These are phyloP conservation scores for Pyrrhia umbra DNA, from an alignment of 2,888 invertebrate genomes.

Conservation along the genomic window DNA sequence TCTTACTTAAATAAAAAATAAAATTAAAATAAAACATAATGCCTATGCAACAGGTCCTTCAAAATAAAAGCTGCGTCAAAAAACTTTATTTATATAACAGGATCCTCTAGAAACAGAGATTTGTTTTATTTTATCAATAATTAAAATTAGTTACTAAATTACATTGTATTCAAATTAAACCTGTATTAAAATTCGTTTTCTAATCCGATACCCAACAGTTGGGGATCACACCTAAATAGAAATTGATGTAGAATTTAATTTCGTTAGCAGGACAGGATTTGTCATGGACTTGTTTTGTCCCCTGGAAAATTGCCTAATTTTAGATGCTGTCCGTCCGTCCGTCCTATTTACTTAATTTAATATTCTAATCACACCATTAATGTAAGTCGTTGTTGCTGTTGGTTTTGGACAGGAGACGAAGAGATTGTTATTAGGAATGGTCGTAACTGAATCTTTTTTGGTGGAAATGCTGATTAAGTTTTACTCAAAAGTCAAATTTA, in stretches of 20 bases:
- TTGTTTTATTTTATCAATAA: neutral
- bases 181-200: constrained; percentile 58
- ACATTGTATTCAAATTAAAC: constrained; percentile 15
- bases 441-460: neutral
- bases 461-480: neutral
- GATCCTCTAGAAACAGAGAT: neutral
- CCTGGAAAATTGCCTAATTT: constrained; percentile 67
- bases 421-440: constrained; percentile 19
- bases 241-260: constrained; percentile 66
- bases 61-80: too few species aligned
- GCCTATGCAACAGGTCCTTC: too few species aligned
- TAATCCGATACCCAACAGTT: constrained; percentile 62
- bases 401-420: constrained; percentile 42
- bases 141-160: constrained; percentile 19
- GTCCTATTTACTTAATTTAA: constrained; percentile 68
- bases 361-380: constrained; percentile 71
- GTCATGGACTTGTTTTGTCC: constrained; percentile 47
- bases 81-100: constrained; percentile 6
- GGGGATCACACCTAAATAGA: constrained; percentile 65
- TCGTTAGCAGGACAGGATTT: constrained; percentile 47
- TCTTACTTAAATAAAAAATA: too few species aligned
- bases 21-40: too few species aligned
- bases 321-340: constrained; percentile 61
- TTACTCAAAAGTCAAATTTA: too few species aligned
- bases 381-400: constrained; percentile 49